These are phyloP conservation scores for Chorisops tibialis DNA, from an alignment of 2,888 invertebrate genomes.

Conservation along the genomic window DNA sequence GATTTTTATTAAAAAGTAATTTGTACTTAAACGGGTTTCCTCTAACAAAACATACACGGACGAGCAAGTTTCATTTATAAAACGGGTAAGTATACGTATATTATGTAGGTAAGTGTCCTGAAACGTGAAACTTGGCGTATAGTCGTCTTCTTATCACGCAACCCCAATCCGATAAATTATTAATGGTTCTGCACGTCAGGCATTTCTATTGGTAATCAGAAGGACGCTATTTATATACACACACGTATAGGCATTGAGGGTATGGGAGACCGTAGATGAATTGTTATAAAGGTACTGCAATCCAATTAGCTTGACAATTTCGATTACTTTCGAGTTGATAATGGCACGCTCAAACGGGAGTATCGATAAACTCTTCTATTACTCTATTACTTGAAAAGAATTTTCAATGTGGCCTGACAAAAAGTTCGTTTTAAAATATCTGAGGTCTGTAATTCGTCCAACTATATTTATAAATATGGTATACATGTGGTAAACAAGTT, in stretches of 20 bases:
- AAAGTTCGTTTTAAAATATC: too few species aligned
- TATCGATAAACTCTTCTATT: too few species aligned
- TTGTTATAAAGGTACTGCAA: slow-evolving; percentile 24
- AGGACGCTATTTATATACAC: neutral
- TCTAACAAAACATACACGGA: neutral
- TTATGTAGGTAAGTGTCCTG: too few species aligned
- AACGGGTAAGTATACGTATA: neutral
- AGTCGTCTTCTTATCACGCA: slow-evolving; percentile 17
- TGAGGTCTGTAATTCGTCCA: too few species aligned
- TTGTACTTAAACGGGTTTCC: slow-evolving; percentile 18
- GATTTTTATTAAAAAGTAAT: slow-evolving; percentile 26
- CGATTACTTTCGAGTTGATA: slow-evolving; percentile 23
- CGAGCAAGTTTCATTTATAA: too few species aligned
- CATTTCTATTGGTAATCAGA: neutral
- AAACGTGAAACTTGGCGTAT: neutral
- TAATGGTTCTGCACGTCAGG: neutral
- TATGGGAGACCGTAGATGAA: neutral
- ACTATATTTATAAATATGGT: too few species aligned
- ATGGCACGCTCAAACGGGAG: neutral
- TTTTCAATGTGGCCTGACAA: too few species aligned
- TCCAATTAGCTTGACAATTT: slow-evolving; percentile 26
- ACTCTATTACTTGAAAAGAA: too few species aligned
- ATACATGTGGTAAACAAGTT: too few species aligned
- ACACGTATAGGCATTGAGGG: neutral
- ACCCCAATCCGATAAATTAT: slow-evolving; percentile 20